phyloP scores from a whole-genome alignment of 2,888 invertebrate species.

The Acrobasis consociella region DNA sequence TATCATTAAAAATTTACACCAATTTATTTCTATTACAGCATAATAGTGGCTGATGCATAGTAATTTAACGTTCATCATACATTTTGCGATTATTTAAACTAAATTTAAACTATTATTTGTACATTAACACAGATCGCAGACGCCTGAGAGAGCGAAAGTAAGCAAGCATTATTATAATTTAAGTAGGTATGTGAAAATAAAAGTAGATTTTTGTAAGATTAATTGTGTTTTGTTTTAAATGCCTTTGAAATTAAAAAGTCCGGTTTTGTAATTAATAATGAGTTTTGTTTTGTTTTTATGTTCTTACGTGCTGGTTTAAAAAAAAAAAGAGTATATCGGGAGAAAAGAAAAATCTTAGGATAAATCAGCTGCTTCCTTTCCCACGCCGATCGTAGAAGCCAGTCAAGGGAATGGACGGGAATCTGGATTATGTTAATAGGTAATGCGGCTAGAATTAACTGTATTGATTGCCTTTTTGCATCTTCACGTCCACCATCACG shows the following conservation, averaged over 20 bases:
- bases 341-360: too few species aligned
- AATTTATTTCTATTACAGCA: slow-evolving; percentile 36
- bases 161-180: slow-evolving; percentile 29
- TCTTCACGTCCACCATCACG: too few species aligned
- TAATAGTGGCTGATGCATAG: slow-evolving; percentile 38
- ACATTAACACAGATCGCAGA: slow-evolving; percentile 47
- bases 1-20: slow-evolving; percentile 34
- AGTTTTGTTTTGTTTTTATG: too few species aligned
- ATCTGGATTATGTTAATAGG: too few species aligned
- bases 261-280: not conserved
- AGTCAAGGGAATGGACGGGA: too few species aligned
- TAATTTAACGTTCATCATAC: slow-evolving; percentile 28
- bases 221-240: not conserved
- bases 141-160: slow-evolving; percentile 45
- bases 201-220: slow-evolving; percentile 22
- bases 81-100: slow-evolving; percentile 34
- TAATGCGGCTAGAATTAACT: too few species aligned
- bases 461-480: too few species aligned
- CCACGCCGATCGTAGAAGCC: too few species aligned
- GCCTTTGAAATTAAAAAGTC: not conserved
- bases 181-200: slow-evolving; percentile 28
- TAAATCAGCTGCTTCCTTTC: too few species aligned
- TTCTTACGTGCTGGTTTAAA: too few species aligned
- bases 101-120: slow-evolving; percentile 50
- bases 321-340: too few species aligned